Percentiles rank a stretch among this genome's conserved stretches.
Evolutionary conservation across 1,140 invertebrate species (phyloP).

Genomic region (Apis cerana): DNA sequence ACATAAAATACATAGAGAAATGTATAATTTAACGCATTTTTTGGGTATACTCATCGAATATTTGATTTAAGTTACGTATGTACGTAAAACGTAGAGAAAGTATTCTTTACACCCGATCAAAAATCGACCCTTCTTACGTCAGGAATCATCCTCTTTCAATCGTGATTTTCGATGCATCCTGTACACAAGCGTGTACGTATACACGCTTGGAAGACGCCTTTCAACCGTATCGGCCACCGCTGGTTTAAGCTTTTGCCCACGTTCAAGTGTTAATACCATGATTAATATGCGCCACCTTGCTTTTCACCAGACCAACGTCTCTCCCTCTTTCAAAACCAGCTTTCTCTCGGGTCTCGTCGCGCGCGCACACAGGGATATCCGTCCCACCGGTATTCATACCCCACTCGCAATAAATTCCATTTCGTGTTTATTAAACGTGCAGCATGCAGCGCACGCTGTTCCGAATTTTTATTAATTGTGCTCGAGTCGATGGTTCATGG

Average conservation of each 20-base stretch:
- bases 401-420: conserved; percentile 52
- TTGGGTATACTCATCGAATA: too few species aligned
- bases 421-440: conserved; percentile 59
- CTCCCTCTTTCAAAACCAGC: background rate
- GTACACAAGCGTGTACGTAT: too few species aligned
- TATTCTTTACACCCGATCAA: too few species aligned
- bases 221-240: conserved; percentile 6
- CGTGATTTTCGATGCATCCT: too few species aligned
- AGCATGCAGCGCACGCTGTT: conserved; percentile 27
- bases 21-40: too few species aligned
- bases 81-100: too few species aligned
- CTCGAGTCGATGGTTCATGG: background rate
- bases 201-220: conserved; percentile 1
- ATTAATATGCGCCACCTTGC: conserved; percentile 62
- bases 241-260: conserved; percentile 35
- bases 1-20: too few species aligned
- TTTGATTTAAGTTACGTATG: too few species aligned
- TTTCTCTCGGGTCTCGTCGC: background rate
- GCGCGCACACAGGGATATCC: background rate
- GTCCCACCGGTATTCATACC: background rate
- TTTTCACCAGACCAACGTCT: conserved; percentile 22
- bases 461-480: conserved; percentile 52
- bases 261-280: conserved; percentile 55
- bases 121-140: too few species aligned
- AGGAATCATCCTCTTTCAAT: too few species aligned